A percentile compares a stretch with the other conserved stretches of the same genome.
phyloP scores from a whole-genome alignment of 2,797 vertebrate species.

The Bucorvus abyssinicus region DNA sequence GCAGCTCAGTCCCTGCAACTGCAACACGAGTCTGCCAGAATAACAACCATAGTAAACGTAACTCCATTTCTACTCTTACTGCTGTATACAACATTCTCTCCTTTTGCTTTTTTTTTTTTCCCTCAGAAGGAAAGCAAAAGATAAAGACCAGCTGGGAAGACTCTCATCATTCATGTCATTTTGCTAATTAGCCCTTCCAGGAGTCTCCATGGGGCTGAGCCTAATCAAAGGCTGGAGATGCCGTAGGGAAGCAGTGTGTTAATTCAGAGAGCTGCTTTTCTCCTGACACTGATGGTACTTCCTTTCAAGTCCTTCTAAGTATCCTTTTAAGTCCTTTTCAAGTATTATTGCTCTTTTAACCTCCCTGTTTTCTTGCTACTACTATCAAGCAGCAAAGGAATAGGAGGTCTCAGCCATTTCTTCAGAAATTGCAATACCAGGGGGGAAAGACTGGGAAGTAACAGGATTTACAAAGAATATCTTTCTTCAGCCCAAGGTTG shows the following conservation, averaged over 20 bases:
- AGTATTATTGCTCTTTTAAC: slow-evolving; percentile 13
- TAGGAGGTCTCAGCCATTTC: not conserved
- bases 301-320: slow-evolving; percentile 3
- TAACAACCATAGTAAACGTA: not conserved
- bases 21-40: not conserved
- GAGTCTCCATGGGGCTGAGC: not conserved
- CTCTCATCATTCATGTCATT: not conserved
- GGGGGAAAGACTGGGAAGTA: not conserved
- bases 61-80: not conserved
- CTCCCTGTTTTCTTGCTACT: not conserved
- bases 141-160: not conserved
- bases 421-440: not conserved
- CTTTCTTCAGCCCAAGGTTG: not conserved
- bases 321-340: not conserved
- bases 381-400: not conserved
- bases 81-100: not conserved
- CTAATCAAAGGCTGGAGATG: slow-evolving; percentile 26
- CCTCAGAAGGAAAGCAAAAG: not conserved
- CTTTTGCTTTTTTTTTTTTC: not conserved
- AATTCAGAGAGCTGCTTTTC: not conserved
- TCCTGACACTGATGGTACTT: not conserved
- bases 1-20: not conserved
- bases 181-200: slow-evolving; percentile 32
- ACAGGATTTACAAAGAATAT: not conserved
- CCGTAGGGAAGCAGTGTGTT: not conserved